Evolutionary conservation across 2,888 invertebrate species (phyloP).

Genomic region (Zele albiditarsus): DNA sequence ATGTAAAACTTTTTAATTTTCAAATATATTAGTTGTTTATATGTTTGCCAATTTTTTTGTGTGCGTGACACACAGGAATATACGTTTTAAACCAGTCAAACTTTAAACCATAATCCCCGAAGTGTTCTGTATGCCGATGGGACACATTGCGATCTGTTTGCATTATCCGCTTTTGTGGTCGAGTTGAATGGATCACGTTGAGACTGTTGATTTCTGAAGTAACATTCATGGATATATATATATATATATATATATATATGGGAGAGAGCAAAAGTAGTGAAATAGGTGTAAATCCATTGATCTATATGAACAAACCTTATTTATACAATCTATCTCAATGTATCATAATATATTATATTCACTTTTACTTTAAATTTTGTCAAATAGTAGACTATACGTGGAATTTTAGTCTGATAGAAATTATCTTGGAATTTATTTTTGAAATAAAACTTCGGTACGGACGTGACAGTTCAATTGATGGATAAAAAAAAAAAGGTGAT

Average conservation of each 20-base stretch:
- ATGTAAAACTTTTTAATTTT: too few species aligned
- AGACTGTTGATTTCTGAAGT: constrained; percentile 31
- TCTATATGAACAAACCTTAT: background rate
- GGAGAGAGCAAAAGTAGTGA: background rate
- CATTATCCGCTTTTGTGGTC: constrained; percentile 31
- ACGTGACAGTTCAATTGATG: too few species aligned
- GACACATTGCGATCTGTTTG: constrained; percentile 8
- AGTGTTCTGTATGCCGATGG: background rate
- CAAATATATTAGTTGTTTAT: background rate
- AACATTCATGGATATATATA: too few species aligned
- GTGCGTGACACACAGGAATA: background rate
- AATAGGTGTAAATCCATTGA: constrained; percentile 7
- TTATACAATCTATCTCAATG: background rate
- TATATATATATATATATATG: too few species aligned
- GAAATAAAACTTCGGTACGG: too few species aligned
- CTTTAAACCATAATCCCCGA: background rate
- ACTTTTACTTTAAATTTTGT: background rate
- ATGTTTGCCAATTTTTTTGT: background rate
- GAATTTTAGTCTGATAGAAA: too few species aligned
- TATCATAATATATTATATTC: background rate
- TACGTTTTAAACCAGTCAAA: constrained; percentile 4
- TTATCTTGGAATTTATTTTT: too few species aligned
- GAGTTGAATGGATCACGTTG: constrained; percentile 14
- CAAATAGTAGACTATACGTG: too few species aligned
- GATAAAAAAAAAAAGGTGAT: too few species aligned